Evolutionary conservation across 1,140 invertebrate species (phyloP).

Genomic region (Harpegnathos saltator): DNA sequence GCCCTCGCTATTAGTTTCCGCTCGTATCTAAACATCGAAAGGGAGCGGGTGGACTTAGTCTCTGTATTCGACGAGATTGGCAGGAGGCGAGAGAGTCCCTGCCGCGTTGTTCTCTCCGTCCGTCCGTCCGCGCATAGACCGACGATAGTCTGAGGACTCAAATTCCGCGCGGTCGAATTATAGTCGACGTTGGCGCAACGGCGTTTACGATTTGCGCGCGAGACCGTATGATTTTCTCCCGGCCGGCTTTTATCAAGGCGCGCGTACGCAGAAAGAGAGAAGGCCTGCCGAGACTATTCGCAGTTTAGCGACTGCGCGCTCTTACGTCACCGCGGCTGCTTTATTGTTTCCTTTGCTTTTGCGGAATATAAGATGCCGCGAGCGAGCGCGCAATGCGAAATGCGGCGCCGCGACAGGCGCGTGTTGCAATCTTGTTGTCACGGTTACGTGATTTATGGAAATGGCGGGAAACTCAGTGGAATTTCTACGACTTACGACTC

Average conservation of each 20-base stretch:
- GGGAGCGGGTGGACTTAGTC: too few species aligned
- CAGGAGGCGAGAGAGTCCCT: too few species aligned
- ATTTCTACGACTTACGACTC: conserved; percentile 34
- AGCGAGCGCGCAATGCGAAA: conserved; percentile 34
- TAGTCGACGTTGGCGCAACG: too few species aligned
- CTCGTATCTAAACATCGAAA: background rate
- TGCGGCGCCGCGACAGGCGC: conserved; percentile 14
- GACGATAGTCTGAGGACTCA: too few species aligned
- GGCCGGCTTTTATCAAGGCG: background rate
- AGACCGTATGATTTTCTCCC: conserved; percentile 2
- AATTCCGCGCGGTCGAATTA: too few species aligned
- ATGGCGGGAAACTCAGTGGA: conserved; percentile 41
- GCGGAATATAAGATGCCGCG: conserved; percentile 38
- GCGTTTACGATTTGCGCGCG: background rate
- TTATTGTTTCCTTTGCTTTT: conserved; percentile 35
- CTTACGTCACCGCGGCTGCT: conserved; percentile 31
- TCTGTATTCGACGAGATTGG: too few species aligned
- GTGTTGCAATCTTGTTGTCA: conserved; percentile 52
- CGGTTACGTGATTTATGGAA: conserved; percentile 51
- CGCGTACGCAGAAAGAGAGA: too few species aligned
- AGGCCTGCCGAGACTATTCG: background rate
- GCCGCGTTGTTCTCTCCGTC: too few species aligned
- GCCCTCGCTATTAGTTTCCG: background rate
- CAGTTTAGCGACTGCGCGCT: conserved; percentile 9
- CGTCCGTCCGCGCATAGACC: too few species aligned